Percentiles rank a stretch among this genome's conserved stretches.
phyloP scores from a whole-genome alignment of 2,888 invertebrate species.

The Pammene aurita region DNA sequence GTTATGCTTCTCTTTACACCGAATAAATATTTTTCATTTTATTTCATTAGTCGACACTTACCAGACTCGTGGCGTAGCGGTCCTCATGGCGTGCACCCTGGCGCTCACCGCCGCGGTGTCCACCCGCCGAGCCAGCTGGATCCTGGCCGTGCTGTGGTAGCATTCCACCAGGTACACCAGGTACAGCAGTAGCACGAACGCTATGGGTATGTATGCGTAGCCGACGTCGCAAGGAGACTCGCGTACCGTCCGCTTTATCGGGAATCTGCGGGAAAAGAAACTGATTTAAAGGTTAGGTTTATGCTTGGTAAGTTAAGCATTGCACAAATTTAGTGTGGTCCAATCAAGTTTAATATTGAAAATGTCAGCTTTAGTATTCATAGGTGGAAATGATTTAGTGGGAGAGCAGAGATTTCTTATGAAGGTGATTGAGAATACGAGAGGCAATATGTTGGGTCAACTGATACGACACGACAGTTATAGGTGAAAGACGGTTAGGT shows the following conservation, averaged over 20 bases:
- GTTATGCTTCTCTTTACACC: too few relatives aligned
- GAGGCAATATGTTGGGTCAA: too few relatives aligned
- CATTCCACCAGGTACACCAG: constrained; percentile 92
- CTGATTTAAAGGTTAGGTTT: constrained; percentile 55
- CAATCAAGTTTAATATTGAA: too few relatives aligned
- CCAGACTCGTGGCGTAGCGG: constrained; percentile 91
- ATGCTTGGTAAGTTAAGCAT: neutral
- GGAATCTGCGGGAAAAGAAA: constrained; percentile 78
- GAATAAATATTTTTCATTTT: too few relatives aligned
- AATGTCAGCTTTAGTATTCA: too few relatives aligned
- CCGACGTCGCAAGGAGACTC: constrained; percentile 91
- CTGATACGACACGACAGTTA: too few relatives aligned
- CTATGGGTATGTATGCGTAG: constrained; percentile 92
- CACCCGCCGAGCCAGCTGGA: constrained; percentile 85
- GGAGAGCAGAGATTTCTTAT: too few relatives aligned
- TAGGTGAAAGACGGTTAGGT: too few relatives aligned
- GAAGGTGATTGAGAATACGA: too few relatives aligned
- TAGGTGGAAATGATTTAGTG: too few relatives aligned
- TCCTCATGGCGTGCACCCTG: constrained; percentile 85
- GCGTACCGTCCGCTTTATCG: constrained; percentile 84
- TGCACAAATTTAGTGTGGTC: neutral
- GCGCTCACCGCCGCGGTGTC: constrained; percentile 86
- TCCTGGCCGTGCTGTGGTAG: constrained; percentile 90
- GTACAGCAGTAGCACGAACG: constrained; percentile 90
- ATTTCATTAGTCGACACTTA: too few relatives aligned